Conservation (phyloP, 2,888 invertebrate genomes). For the Scelioninae gen. 1 region DNA sequence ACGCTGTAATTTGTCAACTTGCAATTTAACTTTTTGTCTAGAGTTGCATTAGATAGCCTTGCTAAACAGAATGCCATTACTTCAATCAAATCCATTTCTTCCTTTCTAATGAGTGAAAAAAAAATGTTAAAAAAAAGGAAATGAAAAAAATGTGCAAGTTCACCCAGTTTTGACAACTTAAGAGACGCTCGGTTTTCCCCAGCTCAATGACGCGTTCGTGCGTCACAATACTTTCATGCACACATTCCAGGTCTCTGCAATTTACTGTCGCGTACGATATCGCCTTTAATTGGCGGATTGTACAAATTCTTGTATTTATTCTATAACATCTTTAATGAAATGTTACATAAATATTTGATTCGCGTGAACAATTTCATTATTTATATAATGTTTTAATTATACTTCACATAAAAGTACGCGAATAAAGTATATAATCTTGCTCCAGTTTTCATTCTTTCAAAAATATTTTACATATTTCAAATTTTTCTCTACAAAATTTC, state of each 20-base stretch:
- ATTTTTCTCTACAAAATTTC: no score
- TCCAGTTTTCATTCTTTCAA: no score
- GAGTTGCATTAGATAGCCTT: conserved; percentile 8
- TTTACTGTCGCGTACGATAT: conserved; percentile 7
- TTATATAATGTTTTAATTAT: conserved; percentile 17
- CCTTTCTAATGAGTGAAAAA: conserved; percentile 6
- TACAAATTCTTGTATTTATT: conserved; percentile 36
- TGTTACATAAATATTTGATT: conserved; percentile 35
- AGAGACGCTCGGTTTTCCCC: conserved; percentile 16
- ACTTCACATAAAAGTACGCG: neutral
- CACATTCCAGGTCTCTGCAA: conserved; percentile 38
- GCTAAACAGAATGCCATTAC: conserved; percentile 32
- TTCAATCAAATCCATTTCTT: conserved; percentile 7
- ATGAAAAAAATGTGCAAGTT: neutral
- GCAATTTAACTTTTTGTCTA: conserved; percentile 37
- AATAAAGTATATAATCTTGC: neutral
- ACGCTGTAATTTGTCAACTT: conserved; percentile 40
- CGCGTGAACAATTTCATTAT: conserved; percentile 8
- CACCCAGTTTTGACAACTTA: conserved; percentile 12
- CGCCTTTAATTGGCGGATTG: conserved; percentile 40
- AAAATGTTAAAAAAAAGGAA: neutral
- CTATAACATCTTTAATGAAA: conserved; percentile 28
- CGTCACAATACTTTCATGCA: conserved; percentile 46
- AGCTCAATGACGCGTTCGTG: conserved; percentile 41
- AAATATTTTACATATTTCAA: no score